phyloP scores from a whole-genome alignment of 1,140 invertebrate species.

The Laupala kohalensis region DNA sequence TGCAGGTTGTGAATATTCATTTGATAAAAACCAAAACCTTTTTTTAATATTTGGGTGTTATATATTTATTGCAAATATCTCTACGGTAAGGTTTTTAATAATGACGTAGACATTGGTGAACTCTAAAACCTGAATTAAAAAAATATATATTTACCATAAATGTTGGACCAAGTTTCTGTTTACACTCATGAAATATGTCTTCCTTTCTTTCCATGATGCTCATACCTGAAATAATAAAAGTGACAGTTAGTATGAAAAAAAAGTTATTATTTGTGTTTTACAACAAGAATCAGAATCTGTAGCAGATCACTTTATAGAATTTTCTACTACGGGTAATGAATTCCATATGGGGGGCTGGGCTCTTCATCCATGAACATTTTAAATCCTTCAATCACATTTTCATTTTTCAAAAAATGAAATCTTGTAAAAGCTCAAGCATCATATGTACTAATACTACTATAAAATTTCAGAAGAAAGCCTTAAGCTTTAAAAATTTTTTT shows the following conservation, averaged over 20 bases:
- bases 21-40: too few relatives aligned
- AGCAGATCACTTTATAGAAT: neutral
- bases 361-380: too few relatives aligned
- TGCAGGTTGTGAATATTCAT: too few relatives aligned
- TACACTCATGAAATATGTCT: conserved; percentile 52
- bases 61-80: neutral
- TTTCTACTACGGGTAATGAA: neutral
- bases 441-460: too few relatives aligned
- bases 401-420: too few relatives aligned
- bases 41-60: too few relatives aligned
- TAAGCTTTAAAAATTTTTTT: too few relatives aligned
- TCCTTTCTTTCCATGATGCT: conserved; percentile 52
- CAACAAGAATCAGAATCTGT: neutral
- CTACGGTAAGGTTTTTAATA: neutral
- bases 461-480: too few relatives aligned
- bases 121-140: neutral
- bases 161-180: conserved; percentile 55
- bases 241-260: too few relatives aligned
- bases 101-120: neutral
- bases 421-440: too few relatives aligned
- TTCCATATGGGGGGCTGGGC: neutral
- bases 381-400: too few relatives aligned
- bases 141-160: conserved; percentile 36
- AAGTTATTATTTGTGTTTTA: too few relatives aligned
- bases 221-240: conserved; percentile 41